Percentiles rank a stretch among this genome's conserved stretches.
Evolutionary conservation across 2,797 vertebrate species (phyloP).

Genomic region (Microtus californicus): DNA sequence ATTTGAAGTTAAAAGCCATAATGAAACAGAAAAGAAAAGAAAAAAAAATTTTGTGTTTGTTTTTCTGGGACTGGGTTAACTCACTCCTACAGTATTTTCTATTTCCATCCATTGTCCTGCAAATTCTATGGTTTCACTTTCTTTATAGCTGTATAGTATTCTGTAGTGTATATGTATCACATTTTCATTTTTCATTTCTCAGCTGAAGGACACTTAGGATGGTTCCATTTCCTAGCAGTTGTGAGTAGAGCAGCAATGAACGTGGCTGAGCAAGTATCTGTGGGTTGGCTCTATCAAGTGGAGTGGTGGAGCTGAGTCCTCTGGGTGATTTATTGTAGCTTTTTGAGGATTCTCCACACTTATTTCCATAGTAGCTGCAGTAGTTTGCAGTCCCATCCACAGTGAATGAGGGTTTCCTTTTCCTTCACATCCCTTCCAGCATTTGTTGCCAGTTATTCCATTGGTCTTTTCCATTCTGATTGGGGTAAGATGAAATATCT

Average conservation of each 20-base stretch:
- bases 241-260: not conserved
- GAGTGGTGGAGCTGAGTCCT: not conserved
- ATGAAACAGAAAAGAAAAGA: not conserved
- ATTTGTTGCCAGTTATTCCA: not conserved
- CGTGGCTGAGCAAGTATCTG: not conserved
- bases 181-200: not conserved
- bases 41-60: not conserved
- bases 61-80: not conserved
- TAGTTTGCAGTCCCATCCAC: not conserved
- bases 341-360: not conserved
- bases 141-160: not conserved
- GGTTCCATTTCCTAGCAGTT: not conserved
- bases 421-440: not conserved
- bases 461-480: not conserved
- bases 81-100: not conserved
- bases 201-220: not conserved
- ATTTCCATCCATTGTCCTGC: not conserved
- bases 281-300: not conserved
- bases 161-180: not conserved
- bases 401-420: too few species aligned
- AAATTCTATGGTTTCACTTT: not conserved
- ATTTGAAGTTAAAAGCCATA: not conserved
- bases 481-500: not conserved
- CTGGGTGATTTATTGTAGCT: not conserved
- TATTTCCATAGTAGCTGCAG: not conserved